Base-by-base conservation (phyloP, 1,140 invertebrate species). In the Cyrtorhinus lividipennis region DNA sequence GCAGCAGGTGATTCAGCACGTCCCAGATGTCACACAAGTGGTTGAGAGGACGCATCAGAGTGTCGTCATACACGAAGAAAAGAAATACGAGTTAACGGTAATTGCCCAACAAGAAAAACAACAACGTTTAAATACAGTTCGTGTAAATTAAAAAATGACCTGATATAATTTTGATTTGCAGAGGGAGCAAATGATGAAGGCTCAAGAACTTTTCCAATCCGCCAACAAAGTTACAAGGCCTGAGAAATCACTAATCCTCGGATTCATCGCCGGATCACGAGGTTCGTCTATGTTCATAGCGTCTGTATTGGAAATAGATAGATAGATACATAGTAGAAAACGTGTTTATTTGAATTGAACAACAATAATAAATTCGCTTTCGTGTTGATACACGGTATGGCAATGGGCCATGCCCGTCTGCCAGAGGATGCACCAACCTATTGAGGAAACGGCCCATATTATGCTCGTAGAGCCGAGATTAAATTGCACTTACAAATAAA, bases 191-290 rank as follows among this genome's bases (percentile, higher is more conserved):
- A 95, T 97, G 84, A 77, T 92, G 69, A 92, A 95, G 75, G 94
- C 94, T 1, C 92, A 96, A 75, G 92, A 97, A 74, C 96, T 97
- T 90, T 98, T 98, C 78, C 80, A 86, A 62, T 94, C 88, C 67
- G 93, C 93, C 25, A 97, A 97, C 72, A 88, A 90, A 74, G 92
- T 97, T 45, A 96, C 93, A 0, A 76, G 94, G 67, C 92, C 93
- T 1, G 94, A 98, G 69, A 98, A 98, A 72, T 93, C 94, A 44
- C 84, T 97, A 27, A 98, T 98, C 71, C 80, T 98, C 23, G 93
- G 94, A 65, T 98, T 98, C 71, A 97, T 98, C 91, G 94, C 94
- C 67, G 95, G 95, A 1, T 90, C 90, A 3, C 82, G 91, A 78
- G 88, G 88, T 90, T 76, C 10, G 53, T 23, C 10, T 56, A 18